Base-by-base conservation (phyloP, 1,140 invertebrate genomes). In the Eciton burchellii region DNA sequence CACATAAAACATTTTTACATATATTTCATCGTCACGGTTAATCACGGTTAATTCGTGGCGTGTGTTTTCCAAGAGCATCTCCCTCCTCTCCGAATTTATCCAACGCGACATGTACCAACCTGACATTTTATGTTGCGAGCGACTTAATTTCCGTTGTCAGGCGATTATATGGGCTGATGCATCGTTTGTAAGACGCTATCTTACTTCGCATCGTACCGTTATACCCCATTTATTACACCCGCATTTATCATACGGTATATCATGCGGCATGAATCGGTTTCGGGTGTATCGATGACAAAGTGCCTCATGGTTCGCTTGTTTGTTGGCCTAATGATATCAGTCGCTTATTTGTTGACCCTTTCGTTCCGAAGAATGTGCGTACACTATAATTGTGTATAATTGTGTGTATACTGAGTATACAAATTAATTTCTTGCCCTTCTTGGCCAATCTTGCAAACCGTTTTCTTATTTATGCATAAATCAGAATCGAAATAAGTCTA, bases 101-200 rank as follows among this genome's bases (percentile, higher is more conserved):
- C 19, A 35, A 4, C 43, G 4, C 47, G 73, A 77, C 66, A 77
- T 14, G 11, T n/a, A 21, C 12, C n/a, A 19, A 19, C 16, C 66
- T 43, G 62, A 77, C 26, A 35, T 62, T 62, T 62, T 62, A 19
- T 16, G 47, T 11, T 60, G 29, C 19, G 60, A 45, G 47, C 47
- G 16, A 68, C 62, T 77, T 77, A 77, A 77, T 77, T 77, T 77
- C 74, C 74, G 62, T 77, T 68, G 74, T 77, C 74, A 56, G n/a
- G 6, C 35, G 62, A 77, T 77, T 47, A 68, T 68, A 56, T 19
- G 62, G 49, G 21, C 35, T 68, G 74, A 77, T 77, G 49, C 74
- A 85, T 86, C 83, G 62, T 49, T 45, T 59, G 81, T 74, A 82
- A 86, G 77, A 59, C 35, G 76, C 54, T 84, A 86, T 66, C 74